Evolutionary conservation across 2,113 vertebrate species (phyloP).

Genomic region (Lipophrys pholis): DNA sequence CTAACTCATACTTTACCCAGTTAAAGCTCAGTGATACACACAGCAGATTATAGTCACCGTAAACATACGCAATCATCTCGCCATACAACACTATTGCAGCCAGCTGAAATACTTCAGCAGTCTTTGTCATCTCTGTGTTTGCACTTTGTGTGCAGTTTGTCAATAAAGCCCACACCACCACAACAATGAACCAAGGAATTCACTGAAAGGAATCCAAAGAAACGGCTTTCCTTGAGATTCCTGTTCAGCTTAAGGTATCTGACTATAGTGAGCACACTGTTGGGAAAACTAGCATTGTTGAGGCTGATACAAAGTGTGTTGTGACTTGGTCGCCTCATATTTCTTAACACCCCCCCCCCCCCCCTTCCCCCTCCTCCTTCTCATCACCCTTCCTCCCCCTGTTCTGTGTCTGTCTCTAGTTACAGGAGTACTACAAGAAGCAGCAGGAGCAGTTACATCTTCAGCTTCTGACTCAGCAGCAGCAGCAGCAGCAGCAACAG

Average conservation of each 20-base stretch:
- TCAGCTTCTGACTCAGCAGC: conserved; percentile 97
- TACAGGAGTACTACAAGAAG: conserved; percentile 99
- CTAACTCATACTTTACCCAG: neutral
- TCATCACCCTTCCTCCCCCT: neutral
- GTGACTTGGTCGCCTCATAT: conserved; percentile 38
- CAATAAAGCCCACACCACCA: conserved; percentile 52
- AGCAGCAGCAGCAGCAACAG: conserved; percentile 90
- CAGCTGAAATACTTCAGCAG: conserved; percentile 11
- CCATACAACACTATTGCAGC: conserved; percentile 14
- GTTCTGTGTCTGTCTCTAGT: conserved; percentile 77
- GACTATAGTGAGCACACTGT: conserved; percentile 7
- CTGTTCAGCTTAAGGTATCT: conserved; percentile 25
- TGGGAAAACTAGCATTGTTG: conserved; percentile 24
- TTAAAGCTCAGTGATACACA: conserved; percentile 26
- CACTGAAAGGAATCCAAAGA: conserved; percentile 9
- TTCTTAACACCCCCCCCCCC: conserved; percentile 12
- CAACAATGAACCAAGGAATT: conserved; percentile 50
- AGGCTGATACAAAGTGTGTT: conserved; percentile 48
- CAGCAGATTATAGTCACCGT: neutral
- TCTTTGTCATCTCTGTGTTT: conserved; percentile 30
- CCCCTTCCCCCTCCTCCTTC: too few species aligned
- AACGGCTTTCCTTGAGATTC: conserved; percentile 30
- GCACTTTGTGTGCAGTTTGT: conserved; percentile 53
- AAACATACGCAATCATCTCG: conserved; percentile 24
- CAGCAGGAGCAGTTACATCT: conserved; percentile 99